These are phyloP conservation scores for Hermaeophaga mercurialis DNA, from an alignment of 2,888 invertebrate species.

Conservation along the genomic window DNA sequence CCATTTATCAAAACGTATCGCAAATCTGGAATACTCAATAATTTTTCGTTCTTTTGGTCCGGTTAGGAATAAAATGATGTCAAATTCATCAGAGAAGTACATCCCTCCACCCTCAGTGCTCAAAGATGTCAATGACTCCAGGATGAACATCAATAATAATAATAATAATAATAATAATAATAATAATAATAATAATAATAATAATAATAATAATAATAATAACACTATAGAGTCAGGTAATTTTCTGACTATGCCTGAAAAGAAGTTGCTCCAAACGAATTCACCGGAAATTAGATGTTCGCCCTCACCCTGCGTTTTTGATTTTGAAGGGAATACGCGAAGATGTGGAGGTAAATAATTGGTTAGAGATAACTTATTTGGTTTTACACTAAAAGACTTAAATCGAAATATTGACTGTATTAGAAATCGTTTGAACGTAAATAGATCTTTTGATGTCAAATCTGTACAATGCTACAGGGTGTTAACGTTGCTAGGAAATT, in stretches of 20 bases:
- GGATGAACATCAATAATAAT: conserved; percentile 6
- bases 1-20: no score
- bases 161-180: no score
- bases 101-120: neutral
- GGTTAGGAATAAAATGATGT: neutral
- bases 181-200: no score
- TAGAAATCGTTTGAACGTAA: no score
- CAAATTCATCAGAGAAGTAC: neutral
- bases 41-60: neutral
- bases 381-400: no score
- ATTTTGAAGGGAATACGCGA: conserved; percentile 38
- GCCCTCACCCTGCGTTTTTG: conserved; percentile 54
- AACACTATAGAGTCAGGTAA: neutral
- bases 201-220: no score
- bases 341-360: conserved; percentile 29
- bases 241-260: conserved; percentile 19
- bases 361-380: no score
- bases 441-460: no score
- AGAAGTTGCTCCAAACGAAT: conserved; percentile 24
- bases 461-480: no score
- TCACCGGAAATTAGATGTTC: conserved; percentile 55
- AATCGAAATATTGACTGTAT: no score
- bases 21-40: neutral
- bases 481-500: no score
- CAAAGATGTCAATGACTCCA: neutral